Base-by-base conservation (phyloP, 2,113 vertebrate genomes). In the Cisticola juncidis region DNA sequence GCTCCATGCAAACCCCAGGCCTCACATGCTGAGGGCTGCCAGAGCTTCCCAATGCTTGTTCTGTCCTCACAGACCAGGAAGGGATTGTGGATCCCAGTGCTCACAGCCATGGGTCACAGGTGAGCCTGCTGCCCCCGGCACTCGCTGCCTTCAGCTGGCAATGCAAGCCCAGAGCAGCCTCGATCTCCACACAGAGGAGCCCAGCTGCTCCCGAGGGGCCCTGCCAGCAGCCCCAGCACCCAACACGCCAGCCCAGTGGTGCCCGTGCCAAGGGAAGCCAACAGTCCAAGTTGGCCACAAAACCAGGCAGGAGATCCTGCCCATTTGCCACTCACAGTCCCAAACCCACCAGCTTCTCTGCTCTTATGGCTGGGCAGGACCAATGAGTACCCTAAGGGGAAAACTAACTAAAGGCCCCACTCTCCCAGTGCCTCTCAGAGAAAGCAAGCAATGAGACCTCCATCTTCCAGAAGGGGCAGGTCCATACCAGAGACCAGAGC, bases 21-120 rank as follows among this genome's bases (percentile, higher is more conserved):
- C 12, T 20, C 4, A 1, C 16, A 13, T 1, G 13, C n/a, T 24
- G 13, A 57, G 31, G 73, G 42, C 25, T 61, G 47, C 21, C 19
- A 11, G 45, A 0, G 1, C 44, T 24, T 40, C 62, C 24, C 15
- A 10, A 4, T 0, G 12, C 65, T 5, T 7, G 20, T 3, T 38
- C 50, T 42, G 54, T 17, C 31, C 53, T 60, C 14, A 2, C 4
- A 20, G 42, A 4, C 6, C 61, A 26, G 48, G 44, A 18, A 26
- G 29, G 23, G 36, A 17, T 2, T 0, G 0, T 2, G 60, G 50
- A 33, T 25, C 48, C 8, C 74, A 19, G 40, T 1, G 40, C 16
- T 0, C 25, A 33, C 42, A 18, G 69, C 68, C 62, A 14, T 11
- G 26, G 61, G 40, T 3, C 36, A 18, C 0, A 5, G 51, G 25